phyloP scores from a whole-genome alignment of 2,797 vertebrate genomes.

The Peromyscus attwateri region DNA sequence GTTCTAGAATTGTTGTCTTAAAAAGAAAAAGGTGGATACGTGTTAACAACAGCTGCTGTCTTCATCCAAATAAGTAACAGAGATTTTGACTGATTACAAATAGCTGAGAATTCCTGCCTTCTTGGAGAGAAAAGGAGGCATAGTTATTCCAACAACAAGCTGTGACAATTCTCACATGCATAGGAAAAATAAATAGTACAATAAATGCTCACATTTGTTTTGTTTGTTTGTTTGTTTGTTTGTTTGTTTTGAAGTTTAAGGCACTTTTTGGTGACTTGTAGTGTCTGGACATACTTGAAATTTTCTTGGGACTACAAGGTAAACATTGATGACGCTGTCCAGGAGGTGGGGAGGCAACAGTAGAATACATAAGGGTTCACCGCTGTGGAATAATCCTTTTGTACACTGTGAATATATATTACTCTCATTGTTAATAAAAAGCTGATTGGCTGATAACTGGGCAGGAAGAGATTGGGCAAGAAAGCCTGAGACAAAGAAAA shows the following conservation, averaged over 20 bases:
- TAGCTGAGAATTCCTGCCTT: not conserved
- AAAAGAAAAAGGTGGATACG: not conserved
- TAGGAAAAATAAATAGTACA: conserved; percentile 42
- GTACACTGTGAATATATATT: too few relatives aligned
- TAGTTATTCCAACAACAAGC: not conserved
- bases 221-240: too few relatives aligned
- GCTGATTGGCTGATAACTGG: too few relatives aligned
- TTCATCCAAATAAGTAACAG: conserved; percentile 9
- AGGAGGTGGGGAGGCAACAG: not conserved
- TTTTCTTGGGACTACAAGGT: not conserved
- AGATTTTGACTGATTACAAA: not conserved
- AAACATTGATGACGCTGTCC: not conserved
- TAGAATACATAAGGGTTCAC: not conserved
- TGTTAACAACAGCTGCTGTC: not conserved
- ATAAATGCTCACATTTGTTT: not conserved
- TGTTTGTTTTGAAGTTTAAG: not conserved
- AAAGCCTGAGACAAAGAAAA: too few relatives aligned
- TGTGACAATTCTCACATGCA: conserved; percentile 28
- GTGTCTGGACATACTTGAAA: conserved; percentile 43
- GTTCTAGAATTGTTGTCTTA: not conserved
- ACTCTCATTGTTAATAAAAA: too few relatives aligned
- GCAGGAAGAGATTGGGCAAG: too few relatives aligned
- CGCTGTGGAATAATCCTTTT: too few relatives aligned
- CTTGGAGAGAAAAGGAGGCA: not conserved
- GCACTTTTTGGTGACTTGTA: not conserved